Evolutionary conservation across 2,888 invertebrate species (phyloP).

Genomic region (Antheraea assamensis): DNA sequence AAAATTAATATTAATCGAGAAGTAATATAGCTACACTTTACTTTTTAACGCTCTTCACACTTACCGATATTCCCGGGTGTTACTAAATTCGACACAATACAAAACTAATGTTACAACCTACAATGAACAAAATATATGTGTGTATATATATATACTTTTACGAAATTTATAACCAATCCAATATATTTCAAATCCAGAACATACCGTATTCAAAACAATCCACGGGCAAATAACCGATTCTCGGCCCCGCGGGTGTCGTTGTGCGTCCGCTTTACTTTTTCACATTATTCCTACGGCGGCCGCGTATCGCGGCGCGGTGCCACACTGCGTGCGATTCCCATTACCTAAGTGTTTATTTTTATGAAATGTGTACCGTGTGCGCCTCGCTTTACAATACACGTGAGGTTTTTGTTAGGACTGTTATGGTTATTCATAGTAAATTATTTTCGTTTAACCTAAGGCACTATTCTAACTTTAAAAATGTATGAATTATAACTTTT

Average conservation of each 20-base stretch:
- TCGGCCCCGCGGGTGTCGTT: constrained; percentile 72
- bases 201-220: constrained; percentile 75
- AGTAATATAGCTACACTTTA: too few species aligned
- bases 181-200: constrained; percentile 44
- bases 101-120: too few species aligned
- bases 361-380: constrained; percentile 62
- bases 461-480: background rate
- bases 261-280: constrained; percentile 70
- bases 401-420: constrained; percentile 44
- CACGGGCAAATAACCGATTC: constrained; percentile 76
- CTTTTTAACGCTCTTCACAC: too few species aligned
- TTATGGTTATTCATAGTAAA: constrained; percentile 27
- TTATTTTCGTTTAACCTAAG: constrained; percentile 40
- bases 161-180: constrained; percentile 40
- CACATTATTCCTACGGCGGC: constrained; percentile 26
- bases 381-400: constrained; percentile 54
- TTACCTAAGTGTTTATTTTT: constrained; percentile 77
- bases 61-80: background rate
- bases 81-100: background rate
- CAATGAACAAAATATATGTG: background rate
- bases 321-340: constrained; percentile 57
- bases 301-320: constrained; percentile 31
- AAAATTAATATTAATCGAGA: too few species aligned
- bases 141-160: background rate
- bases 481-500: background rate